Conservation (phyloP, 1,140 invertebrate species). For the Elymnias hypermnestra region DNA sequence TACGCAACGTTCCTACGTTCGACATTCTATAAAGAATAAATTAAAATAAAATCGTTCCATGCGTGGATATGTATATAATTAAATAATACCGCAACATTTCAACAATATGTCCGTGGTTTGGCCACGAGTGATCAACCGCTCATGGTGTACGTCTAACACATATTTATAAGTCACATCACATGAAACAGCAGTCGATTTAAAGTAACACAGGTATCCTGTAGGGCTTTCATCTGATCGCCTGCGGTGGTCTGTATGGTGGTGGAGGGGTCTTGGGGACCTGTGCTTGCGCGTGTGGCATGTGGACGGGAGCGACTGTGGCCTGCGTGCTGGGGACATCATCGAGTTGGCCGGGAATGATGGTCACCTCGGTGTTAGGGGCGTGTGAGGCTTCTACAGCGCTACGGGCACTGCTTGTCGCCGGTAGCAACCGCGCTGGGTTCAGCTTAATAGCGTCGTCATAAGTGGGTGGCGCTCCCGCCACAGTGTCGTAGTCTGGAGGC, state of each 20-base stretch:
- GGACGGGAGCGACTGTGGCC: slow-evolving; percentile 40
- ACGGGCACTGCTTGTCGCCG: slow-evolving; percentile 48
- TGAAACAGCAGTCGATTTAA: slow-evolving; percentile 71
- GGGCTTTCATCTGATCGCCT: slow-evolving; percentile 70
- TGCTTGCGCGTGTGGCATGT: slow-evolving; percentile 24
- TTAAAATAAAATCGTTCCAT: slow-evolving; percentile 46
- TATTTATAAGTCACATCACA: slow-evolving; percentile 54
- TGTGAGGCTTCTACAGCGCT: slow-evolving; percentile 19
- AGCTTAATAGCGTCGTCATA: slow-evolving; percentile 86
- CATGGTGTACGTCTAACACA: slow-evolving; percentile 13
- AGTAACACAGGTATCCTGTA: slow-evolving; percentile 37
- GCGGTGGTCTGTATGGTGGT: slow-evolving; percentile 66
- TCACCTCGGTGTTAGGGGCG: slow-evolving; percentile 20
- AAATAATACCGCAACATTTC: slow-evolving; percentile 52
- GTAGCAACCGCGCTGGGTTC: slow-evolving; percentile 75
- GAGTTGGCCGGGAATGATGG: slow-evolving; percentile 53
- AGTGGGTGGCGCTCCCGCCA: slow-evolving; percentile 81
- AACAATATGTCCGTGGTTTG: slow-evolving; percentile 25
- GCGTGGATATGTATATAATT: slow-evolving; percentile 51
- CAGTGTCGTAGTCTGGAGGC: slow-evolving; percentile 84
- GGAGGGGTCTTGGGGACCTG: slow-evolving; percentile 69
- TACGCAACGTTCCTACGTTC: slow-evolving; percentile 55
- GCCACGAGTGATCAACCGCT: slow-evolving; percentile 19
- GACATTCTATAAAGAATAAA: slow-evolving; percentile 35
- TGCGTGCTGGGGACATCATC: slow-evolving; percentile 40